Evolutionary conservation across 2,888 invertebrate species (phyloP).

Genomic region (Muschampia plurimacula): DNA sequence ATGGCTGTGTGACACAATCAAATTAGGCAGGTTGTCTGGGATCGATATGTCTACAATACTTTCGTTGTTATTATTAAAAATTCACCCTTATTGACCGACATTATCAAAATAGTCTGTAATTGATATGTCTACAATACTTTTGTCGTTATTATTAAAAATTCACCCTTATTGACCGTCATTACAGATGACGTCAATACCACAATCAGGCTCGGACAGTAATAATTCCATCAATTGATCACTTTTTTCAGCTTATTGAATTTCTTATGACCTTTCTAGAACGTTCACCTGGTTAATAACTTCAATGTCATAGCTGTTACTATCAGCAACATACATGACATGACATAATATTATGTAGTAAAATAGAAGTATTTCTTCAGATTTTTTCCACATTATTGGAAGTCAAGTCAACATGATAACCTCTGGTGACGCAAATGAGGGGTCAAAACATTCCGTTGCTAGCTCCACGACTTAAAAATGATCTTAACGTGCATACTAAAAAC

Average conservation of each 20-base stretch:
- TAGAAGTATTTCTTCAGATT: conserved; percentile 1
- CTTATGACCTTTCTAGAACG: conserved; percentile 11
- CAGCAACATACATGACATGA: conserved; percentile 1
- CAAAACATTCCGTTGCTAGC: conserved; percentile 53
- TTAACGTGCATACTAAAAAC: conserved; percentile 21
- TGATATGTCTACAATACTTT: conserved; percentile 42
- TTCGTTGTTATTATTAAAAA: conserved; percentile 55
- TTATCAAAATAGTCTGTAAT: conserved; percentile 48
- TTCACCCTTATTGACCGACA: conserved; percentile 50
- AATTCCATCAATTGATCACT: conserved; percentile 54
- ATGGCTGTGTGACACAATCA: conserved; percentile 37
- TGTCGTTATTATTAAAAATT: conserved; percentile 56
- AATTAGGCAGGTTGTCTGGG: conserved; percentile 39
- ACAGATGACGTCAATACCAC: conserved; percentile 70
- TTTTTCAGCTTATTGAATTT: conserved; percentile 9
- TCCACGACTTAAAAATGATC: conserved; percentile 37
- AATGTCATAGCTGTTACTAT: conserved; percentile 2
- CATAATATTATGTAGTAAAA: not conserved
- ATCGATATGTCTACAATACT: conserved; percentile 44
- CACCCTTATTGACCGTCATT: conserved; percentile 65
- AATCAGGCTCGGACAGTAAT: conserved; percentile 55
- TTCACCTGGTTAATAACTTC: conserved; percentile 2
- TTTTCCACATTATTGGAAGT: conserved; percentile 49
- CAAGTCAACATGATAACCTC: conserved; percentile 59
- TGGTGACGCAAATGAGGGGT: conserved; percentile 63